Evolutionary conservation across 1,140 invertebrate species (phyloP).

Genomic region (Drosophila grimshawi): DNA sequence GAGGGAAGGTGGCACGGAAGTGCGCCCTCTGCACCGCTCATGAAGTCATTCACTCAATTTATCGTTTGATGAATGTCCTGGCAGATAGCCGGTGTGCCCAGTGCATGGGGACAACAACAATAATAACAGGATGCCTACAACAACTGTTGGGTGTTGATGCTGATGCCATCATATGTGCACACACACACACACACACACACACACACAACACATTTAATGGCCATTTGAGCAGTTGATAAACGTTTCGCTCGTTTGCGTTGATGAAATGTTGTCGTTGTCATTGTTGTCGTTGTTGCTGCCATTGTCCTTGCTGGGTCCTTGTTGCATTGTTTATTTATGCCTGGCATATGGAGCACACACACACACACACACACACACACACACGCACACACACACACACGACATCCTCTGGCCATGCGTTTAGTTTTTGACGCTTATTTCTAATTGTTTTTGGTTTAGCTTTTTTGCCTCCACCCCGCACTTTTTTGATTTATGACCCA

Average conservation of each 20-base stretch:
- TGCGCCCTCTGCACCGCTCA: slow-evolving; percentile 77
- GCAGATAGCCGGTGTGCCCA: slow-evolving; percentile 65
- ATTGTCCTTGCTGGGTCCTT: slow-evolving; percentile 34
- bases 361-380: neutral
- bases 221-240: slow-evolving; percentile 84
- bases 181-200: slow-evolving; percentile 32
- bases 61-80: slow-evolving; percentile 84
- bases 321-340: slow-evolving; percentile 80
- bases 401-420: slow-evolving; percentile 43
- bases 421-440: slow-evolving; percentile 78
- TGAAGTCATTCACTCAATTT: slow-evolving; percentile 85
- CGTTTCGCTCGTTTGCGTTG: slow-evolving; percentile 82
- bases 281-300: slow-evolving; percentile 7
- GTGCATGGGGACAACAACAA: slow-evolving; percentile 25
- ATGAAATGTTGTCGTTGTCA: slow-evolving; percentile 78
- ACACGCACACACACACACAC: no score
- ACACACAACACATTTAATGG: slow-evolving; percentile 82
- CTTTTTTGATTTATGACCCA: slow-evolving; percentile 68
- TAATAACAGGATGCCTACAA: slow-evolving; percentile 17
- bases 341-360: slow-evolving; percentile 59
- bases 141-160: slow-evolving; percentile 34
- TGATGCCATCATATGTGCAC: slow-evolving; percentile 40
- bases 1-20: slow-evolving; percentile 47
- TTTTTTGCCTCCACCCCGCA: slow-evolving; percentile 45
- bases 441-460: slow-evolving; percentile 80